Evolutionary conservation across 2,888 invertebrate genomes (phyloP), one percentile per base, ranked within the genome.

Genomic region (Timandra comae): DNA sequence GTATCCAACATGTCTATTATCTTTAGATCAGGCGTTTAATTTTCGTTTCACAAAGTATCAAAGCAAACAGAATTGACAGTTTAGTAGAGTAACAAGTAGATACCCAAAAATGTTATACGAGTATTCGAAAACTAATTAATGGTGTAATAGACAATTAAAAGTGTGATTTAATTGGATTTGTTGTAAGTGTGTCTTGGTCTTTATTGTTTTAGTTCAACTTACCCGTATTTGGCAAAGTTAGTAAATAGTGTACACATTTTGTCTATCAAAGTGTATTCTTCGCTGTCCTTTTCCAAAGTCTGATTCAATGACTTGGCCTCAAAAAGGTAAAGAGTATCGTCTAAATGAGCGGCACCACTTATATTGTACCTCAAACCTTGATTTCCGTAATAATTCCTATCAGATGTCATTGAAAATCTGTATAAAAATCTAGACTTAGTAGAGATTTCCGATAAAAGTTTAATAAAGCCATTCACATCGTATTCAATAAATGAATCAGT

Each of bases 171-270:
- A n/a, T n/a, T n/a, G n/a, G n/a, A n/a, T n/a, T n/a, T n/a, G n/a
- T n/a, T n/a, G n/a, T n/a, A n/a, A n/a, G n/a, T n/a, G n/a, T n/a
- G n/a, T n/a, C n/a, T n/a, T n/a, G n/a, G n/a, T n/a, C n/a, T n/a
- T n/a, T n/a, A n/a, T n/a, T n/a, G n/a, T n/a, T n/a, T n/a, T n/a
- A n/a, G n/a, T n/a, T n/a, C n/a, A n/a, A n/a, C 66, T 63, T 46
- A 79, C 77, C 78, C 76, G 31, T 46, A 63, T 54, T 75, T 78
- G 1, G 76, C 78, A 29, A 78, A 79, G 36, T 79, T 75, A 0
- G 78, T 75, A 75, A 74, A 80, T 7, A 80, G 47, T 7, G 43
- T 70, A 0, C 65, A 67, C 0, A 71, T 46, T 27, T 43, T 62
- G 0, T 74, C 50, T 7, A 80, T 64, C 37, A 67, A 43, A 31